Conservation (phyloP, 1,140 invertebrate species). For the Anoplolepis gracilipes region DNA sequence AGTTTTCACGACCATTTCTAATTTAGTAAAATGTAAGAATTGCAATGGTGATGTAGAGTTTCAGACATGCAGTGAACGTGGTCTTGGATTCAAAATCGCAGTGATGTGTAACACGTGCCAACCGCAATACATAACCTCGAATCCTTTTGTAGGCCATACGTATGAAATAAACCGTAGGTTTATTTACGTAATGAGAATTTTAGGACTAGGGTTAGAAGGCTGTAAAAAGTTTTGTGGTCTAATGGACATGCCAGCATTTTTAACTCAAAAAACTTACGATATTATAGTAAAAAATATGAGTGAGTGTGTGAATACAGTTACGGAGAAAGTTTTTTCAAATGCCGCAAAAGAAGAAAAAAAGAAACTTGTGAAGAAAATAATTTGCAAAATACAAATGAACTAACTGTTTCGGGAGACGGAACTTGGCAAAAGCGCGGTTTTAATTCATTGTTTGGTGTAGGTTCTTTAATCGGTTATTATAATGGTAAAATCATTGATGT, state of each 20-base stretch:
- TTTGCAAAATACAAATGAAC: slow-evolving; percentile 10
- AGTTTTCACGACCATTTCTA: not conserved
- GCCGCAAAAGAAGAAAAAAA: slow-evolving; percentile 39
- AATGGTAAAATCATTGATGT: slow-evolving; percentile 70
- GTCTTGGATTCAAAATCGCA: not conserved
- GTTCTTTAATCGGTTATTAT: slow-evolving; percentile 67
- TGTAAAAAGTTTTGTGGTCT: slow-evolving; percentile 9
- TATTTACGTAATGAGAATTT: not conserved
- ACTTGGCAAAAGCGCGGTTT: slow-evolving; percentile 67
- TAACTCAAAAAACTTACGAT: slow-evolving; percentile 18
- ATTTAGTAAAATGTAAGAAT: not conserved
- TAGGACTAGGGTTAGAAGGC: not conserved
- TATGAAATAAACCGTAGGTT: not conserved
- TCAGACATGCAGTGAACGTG: not conserved
- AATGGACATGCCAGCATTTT: slow-evolving; percentile 16
- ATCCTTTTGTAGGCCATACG: not conserved
- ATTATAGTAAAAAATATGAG: slow-evolving; percentile 36
- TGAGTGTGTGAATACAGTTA: slow-evolving; percentile 9
- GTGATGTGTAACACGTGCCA: not conserved
- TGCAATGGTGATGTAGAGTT: not conserved
- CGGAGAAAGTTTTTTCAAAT: slow-evolving; percentile 27
- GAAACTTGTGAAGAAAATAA: slow-evolving; percentile 24
- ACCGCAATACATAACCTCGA: not conserved
- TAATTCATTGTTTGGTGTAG: slow-evolving; percentile 68
- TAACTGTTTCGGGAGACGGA: slow-evolving; percentile 55